Evolutionary conservation across 2,888 invertebrate genomes (phyloP).

Genomic region (Sepioteuthis lessoniana): DNA sequence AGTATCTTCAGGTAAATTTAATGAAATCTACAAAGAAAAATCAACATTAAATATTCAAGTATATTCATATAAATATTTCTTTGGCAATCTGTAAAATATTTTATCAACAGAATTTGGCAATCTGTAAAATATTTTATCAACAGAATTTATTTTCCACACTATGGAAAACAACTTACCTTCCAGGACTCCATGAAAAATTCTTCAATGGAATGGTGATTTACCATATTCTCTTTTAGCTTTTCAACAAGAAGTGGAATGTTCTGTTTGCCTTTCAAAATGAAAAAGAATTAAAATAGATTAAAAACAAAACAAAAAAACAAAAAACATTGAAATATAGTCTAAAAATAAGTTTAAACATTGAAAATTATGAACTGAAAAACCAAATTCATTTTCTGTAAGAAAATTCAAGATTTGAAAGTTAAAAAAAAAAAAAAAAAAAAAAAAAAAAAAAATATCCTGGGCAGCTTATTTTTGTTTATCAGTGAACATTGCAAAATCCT

Average conservation of each 20-base stretch:
- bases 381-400: not conserved
- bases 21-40: not conserved
- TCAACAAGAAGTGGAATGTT: conserved; percentile 23
- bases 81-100: no score
- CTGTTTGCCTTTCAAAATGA: conserved; percentile 4
- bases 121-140: not conserved
- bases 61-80: not conserved
- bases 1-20: not conserved
- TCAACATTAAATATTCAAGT: not conserved
- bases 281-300: not conserved
- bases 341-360: no score
- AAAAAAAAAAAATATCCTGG: no score
- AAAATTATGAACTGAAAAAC: no score
- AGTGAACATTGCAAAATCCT: no score
- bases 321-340: not conserved
- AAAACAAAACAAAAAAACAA: not conserved
- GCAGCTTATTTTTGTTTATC: no score
- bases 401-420: not conserved
- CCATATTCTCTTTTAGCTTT: not conserved
- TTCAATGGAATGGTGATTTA: not conserved
- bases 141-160: not conserved
- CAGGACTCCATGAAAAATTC: not conserved
- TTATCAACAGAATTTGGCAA: not conserved
- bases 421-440: no score
- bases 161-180: conserved; percentile 23